Conservation (phyloP, 1,140 invertebrate genomes). For the Brachionus manjavacas region DNA sequence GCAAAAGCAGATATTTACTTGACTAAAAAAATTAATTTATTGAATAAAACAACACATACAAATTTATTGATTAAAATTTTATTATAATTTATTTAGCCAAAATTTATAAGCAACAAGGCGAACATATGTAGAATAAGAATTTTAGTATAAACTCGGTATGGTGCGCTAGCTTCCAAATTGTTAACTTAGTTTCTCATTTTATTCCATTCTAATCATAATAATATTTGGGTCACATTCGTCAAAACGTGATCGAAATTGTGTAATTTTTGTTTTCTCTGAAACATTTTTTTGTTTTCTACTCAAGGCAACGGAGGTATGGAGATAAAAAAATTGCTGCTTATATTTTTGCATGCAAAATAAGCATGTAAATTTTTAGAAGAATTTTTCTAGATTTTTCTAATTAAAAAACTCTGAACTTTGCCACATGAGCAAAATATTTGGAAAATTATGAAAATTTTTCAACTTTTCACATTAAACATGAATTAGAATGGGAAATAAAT, state of each 20-base stretch:
- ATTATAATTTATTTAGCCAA: not conserved
- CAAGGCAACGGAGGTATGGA: not conserved
- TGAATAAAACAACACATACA: not conserved
- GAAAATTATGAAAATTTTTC: too few relatives aligned
- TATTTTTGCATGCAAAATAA: not conserved
- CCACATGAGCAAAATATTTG: too few relatives aligned
- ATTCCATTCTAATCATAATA: not conserved
- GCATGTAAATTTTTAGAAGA: not conserved
- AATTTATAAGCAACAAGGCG: not conserved
- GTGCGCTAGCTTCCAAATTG: not conserved
- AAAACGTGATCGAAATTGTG: not conserved
- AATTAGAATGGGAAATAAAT: too few relatives aligned
- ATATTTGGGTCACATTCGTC: not conserved
- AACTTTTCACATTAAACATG: too few relatives aligned
- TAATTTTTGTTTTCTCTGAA: not conserved
- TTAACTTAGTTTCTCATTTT: not conserved
- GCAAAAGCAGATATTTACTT: not conserved
- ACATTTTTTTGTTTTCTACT: not conserved
- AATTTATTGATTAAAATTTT: not conserved
- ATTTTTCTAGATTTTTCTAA: not conserved
- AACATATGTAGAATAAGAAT: not conserved
- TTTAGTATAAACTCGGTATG: not conserved
- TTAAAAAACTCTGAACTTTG: too few relatives aligned
- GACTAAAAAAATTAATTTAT: not conserved
- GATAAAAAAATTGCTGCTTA: too few relatives aligned